Base-by-base conservation (phyloP, 2,888 invertebrate genomes). In the Ernsta delagoae region DNA sequence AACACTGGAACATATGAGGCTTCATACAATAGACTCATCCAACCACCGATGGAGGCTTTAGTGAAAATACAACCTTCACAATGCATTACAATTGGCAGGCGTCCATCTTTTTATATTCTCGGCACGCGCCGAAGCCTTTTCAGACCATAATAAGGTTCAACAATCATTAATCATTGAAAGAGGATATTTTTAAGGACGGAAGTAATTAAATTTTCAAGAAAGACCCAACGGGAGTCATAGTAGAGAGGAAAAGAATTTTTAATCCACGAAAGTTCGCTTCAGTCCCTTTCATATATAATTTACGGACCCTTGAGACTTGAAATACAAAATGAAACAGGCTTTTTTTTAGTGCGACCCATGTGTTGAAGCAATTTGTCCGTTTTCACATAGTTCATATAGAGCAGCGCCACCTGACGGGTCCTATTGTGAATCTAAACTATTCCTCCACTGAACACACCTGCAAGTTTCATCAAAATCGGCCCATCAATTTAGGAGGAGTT, bases 201-300 rank as follows among this genome's bases (percentile, higher is more conserved):
- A 53, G 53, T 53, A 53, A 53, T 53, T 53, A 53, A 53, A 53
- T 53, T 53, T 53, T 53, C 9, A 53, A 53, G 53, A 24, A 24
- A 8, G 16, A 9, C 50, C 7, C 50, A 16, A 1, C 9, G 24
- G 53, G 8, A 50, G 8, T 50, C 16, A 7, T 50, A 12, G 50
- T 7, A 16, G 11, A 7, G 5, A 12, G 12, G 0, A 48, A 48
- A 48, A 16, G 6, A 7, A 16, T 48, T 48, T 48, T 12, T 16
- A 16, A 11, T n/a, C 7, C 39, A 5, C 4, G 39, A 39, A 39
- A 45, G 4, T n/a, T n/a, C n/a, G n/a, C n/a, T 45, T 45, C 4
- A 45, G 6, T 48, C 48, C 48, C 48, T 48, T 48, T 48, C 12
- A 48, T 48, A 48, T 6, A 16, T 16, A 48, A 16, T 48, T 48